Evolutionary conservation across 2,888 invertebrate species (phyloP).

Genomic region (Automeris io): DNA sequence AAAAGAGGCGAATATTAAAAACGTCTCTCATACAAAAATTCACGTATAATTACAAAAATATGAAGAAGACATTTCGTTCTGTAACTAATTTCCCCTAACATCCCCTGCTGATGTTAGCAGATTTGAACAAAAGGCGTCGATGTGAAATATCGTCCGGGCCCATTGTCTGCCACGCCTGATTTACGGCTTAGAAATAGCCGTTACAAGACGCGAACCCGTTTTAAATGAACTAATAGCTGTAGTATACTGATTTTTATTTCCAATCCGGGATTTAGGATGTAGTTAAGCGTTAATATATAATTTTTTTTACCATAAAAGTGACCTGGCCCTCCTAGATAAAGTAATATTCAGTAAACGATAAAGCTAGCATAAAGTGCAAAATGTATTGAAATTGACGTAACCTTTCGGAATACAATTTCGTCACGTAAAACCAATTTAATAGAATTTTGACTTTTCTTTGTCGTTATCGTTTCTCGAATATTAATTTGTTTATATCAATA

Average conservation of each 20-base stretch:
- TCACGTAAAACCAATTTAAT: too few relatives aligned
- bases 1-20: too few relatives aligned
- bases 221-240: not conserved
- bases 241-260: not conserved
- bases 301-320: not conserved
- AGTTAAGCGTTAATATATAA: not conserved
- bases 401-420: too few relatives aligned
- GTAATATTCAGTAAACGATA: too few relatives aligned
- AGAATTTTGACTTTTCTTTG: too few relatives aligned
- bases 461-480: too few relatives aligned
- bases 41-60: too few relatives aligned
- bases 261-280: not conserved
- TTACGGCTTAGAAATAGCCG: constrained; percentile 24
- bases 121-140: constrained; percentile 30
- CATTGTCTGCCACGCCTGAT: constrained; percentile 37
- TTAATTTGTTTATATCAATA: too few relatives aligned
- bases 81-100: constrained; percentile 14
- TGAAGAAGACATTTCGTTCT: not conserved
- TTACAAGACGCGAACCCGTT: constrained; percentile 4
- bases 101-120: constrained; percentile 34
- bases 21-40: too few relatives aligned
- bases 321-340: too few relatives aligned
- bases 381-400: too few relatives aligned
- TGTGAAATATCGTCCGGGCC: constrained; percentile 38
- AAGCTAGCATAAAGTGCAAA: too few relatives aligned